A percentile compares a stretch with the other conserved stretches of the same genome.
These are phyloP conservation scores for Cinclus mexicanus DNA, from an alignment of 2,113 vertebrate genomes.

Conservation along the genomic window DNA sequence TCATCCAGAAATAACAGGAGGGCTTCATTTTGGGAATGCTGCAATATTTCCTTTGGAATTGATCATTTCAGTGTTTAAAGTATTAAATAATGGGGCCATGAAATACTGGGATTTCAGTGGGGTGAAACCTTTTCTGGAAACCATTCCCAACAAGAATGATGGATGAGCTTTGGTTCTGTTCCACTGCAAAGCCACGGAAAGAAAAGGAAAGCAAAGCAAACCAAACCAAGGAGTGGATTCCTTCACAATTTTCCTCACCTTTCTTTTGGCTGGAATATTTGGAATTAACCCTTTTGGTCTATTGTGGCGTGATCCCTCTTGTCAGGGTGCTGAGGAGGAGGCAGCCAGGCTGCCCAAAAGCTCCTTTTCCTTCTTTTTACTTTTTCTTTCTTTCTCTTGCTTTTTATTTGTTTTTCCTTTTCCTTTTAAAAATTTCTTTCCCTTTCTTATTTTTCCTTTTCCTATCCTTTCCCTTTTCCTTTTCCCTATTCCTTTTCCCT, in stretches of 20 bases:
- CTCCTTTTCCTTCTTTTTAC: neutral
- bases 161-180: neutral
- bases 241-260: neutral
- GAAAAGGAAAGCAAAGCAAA: neutral
- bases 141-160: neutral
- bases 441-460: no score
- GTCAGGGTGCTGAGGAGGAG: neutral
- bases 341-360: neutral
- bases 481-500: neutral
- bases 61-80: neutral
- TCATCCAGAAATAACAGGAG: neutral
- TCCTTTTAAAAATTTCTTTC: rapidly evolving
- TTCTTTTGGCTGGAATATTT: neutral
- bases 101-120: neutral
- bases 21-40: neutral
- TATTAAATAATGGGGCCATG: neutral
- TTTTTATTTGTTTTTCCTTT: no score
- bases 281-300: neutral
- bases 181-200: neutral
- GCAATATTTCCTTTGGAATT: neutral
- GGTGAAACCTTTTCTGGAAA: neutral
- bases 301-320: rapidly evolving
- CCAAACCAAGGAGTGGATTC: neutral
- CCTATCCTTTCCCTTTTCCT: rapidly evolving
- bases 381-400: rapidly evolving